These are phyloP conservation scores for Atopsyche davidsoni DNA, from an alignment of 1,140 invertebrate genomes.

Conservation along the genomic window DNA sequence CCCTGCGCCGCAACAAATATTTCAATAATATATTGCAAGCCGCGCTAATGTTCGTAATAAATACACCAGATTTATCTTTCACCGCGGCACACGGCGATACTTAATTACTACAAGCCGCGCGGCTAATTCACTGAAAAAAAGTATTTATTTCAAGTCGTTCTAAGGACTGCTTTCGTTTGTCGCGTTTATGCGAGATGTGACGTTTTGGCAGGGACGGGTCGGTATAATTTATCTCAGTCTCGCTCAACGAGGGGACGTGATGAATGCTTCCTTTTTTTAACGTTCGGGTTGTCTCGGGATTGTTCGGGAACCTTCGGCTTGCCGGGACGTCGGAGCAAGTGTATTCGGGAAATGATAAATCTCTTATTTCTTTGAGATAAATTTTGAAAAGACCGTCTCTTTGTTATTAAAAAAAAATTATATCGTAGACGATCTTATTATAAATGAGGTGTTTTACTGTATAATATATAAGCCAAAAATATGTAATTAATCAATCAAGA, in stretches of 20 bases:
- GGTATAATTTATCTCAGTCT: constrained; percentile 20
- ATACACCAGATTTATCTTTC: constrained; percentile 23
- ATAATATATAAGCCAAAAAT: too few relatives aligned
- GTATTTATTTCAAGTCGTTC: too few relatives aligned
- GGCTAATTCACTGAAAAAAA: too few relatives aligned
- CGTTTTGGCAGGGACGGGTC: neutral
- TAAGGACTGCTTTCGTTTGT: too few relatives aligned
- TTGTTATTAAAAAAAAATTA: too few relatives aligned
- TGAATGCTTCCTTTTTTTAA: constrained; percentile 21
- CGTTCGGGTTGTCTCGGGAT: constrained; percentile 7
- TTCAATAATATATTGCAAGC: constrained; percentile 21
- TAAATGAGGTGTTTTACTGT: too few relatives aligned
- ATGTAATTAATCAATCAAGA: too few relatives aligned
- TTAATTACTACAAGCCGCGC: neutral
- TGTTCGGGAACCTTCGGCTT: constrained; percentile 6
- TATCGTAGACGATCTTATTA: too few relatives aligned
- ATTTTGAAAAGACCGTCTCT: too few relatives aligned
- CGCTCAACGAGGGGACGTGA: constrained; percentile 18
- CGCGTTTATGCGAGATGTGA: too few relatives aligned
- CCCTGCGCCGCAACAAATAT: constrained; percentile 9
- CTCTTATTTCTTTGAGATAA: too few relatives aligned
- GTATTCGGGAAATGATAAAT: too few relatives aligned
- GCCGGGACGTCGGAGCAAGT: neutral
- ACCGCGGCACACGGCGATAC: constrained; percentile 3
- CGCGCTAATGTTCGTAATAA: constrained; percentile 20